Evolutionary conservation across 1,140 invertebrate species (phyloP).

Genomic region (Daktulosphaira vitifoliae): DNA sequence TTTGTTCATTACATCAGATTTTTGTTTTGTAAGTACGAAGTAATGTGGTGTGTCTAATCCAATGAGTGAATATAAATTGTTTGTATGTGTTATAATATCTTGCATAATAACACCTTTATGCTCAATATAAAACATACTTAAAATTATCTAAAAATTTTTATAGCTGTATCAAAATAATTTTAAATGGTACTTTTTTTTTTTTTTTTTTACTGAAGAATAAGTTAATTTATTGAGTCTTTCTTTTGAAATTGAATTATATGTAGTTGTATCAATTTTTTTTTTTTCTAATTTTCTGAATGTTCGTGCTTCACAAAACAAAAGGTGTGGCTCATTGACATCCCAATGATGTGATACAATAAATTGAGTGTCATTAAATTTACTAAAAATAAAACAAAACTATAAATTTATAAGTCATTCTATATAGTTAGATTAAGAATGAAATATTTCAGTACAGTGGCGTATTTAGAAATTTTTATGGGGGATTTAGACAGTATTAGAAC

Average conservation of each 20-base stretch:
- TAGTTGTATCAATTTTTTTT: conserved; percentile 16
- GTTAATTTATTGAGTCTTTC: conserved; percentile 5
- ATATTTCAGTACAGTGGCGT: too few species aligned
- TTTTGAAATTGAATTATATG: not conserved
- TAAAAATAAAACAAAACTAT: not conserved
- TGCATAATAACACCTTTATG: conserved; percentile 65
- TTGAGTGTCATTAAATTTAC: conserved; percentile 48
- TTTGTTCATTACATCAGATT: conserved; percentile 35
- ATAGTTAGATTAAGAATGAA: too few species aligned
- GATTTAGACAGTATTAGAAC: too few species aligned
- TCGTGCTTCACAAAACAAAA: conserved; percentile 53
- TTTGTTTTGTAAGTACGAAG: conserved; percentile 52
- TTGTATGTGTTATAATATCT: conserved; percentile 51
- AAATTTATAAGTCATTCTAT: not conserved
- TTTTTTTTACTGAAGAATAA: conserved; percentile 2
- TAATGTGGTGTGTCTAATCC: conserved; percentile 59
- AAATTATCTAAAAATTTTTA: not conserved
- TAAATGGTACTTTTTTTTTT: too few species aligned
- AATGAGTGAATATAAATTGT: conserved; percentile 47
- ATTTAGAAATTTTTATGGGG: too few species aligned
- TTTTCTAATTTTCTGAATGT: conserved; percentile 1
- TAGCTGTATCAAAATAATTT: too few species aligned
- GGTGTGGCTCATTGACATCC: conserved; percentile 53
- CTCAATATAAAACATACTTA: conserved; percentile 44
- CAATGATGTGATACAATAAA: conserved; percentile 47